Evolutionary conservation across 2,797 vertebrate species (phyloP), one percentile per base, ranked within the genome.

Genomic region (Oceanodroma leucorhoa): DNA sequence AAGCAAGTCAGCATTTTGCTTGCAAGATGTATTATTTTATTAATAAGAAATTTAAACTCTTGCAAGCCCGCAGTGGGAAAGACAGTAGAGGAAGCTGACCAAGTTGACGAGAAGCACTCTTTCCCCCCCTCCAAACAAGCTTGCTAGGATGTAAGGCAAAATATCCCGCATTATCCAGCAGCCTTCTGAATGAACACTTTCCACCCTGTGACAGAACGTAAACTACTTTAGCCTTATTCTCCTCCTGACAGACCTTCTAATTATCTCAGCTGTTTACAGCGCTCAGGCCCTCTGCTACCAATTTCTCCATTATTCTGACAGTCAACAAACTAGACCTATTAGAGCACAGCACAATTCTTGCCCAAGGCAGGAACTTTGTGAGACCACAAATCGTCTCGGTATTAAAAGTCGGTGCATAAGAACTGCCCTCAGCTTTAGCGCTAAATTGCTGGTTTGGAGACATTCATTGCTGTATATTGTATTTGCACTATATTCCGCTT

Each of bases 221-320:
- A 98, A 97, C 87, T 94, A 77, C 91, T 95, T 95, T 69, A 90
- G 94, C 95, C 94, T 79, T 85, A 24, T 97, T 98, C 96, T 96
- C 97, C 96, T 98, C 98, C 97, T 98, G 97, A 98, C 98, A 98
- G 98, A 97, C 97, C 98, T 98, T 98, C 98, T 99, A 99, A 99
- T 99, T 99, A 99, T 99, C 98, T 98, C 97, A 97, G 96, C 98
- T 98, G 98, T 98, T 98, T 98, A 98, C 98, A 97, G 98, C 93
- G 43, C 96, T 96, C 97, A 94, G 97, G 97, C 98, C 98, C 98
- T 98, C 98, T 95, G 95, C 98, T 98, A 97, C 98, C 98, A 97
- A 98, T 99, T 99, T 98, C 98, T 99, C 98, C 98, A 98, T 99
- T 98, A 98, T 98, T 98, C 98, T 98, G 98, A 99, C 98, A 99